Conservation (phyloP, 2,113 vertebrate species). For the Perca flavescens region DNA sequence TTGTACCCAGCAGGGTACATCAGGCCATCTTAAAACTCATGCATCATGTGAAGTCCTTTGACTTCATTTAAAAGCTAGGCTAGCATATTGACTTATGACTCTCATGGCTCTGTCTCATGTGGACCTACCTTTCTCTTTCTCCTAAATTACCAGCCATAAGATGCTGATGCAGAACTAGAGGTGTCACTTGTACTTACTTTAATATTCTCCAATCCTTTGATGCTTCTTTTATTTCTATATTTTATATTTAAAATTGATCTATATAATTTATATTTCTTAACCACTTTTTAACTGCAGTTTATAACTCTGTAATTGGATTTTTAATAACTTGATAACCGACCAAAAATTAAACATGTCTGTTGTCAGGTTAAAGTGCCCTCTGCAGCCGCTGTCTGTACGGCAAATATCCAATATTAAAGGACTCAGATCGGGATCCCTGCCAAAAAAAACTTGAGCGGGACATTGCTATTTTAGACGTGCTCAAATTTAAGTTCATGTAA, state of each 20-base stretch:
- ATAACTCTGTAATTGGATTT: neutral
- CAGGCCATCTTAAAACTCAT: conserved; percentile 33
- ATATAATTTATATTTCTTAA: conserved; percentile 4
- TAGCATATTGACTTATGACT: conserved; percentile 59
- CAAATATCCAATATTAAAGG: neutral
- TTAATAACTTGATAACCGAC: conserved; percentile 1
- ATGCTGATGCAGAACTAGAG: conserved; percentile 61
- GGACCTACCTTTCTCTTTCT: conserved; percentile 44
- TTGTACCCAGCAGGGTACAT: conserved; percentile 23
- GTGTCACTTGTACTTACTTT: conserved; percentile 6
- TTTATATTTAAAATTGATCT: neutral
- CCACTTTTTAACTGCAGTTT: neutral
- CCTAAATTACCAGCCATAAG: conserved; percentile 60
- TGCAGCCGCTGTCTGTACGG: neutral
- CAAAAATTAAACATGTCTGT: neutral
- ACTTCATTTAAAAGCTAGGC: conserved; percentile 71
- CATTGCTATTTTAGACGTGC: too few relatives aligned
- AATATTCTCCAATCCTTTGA: neutral
- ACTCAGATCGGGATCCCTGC: neutral
- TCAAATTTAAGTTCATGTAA: neutral
- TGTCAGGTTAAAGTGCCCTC: neutral
- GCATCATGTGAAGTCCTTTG: conserved; percentile 37
- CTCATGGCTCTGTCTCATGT: conserved; percentile 48
- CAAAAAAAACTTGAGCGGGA: neutral
- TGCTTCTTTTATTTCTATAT: conserved; percentile 9